Percentiles rank a stretch among this genome's conserved stretches.
These are phyloP conservation scores for Genyomyrus donnyi DNA, from an alignment of 2,113 vertebrate species.

Conservation along the genomic window DNA sequence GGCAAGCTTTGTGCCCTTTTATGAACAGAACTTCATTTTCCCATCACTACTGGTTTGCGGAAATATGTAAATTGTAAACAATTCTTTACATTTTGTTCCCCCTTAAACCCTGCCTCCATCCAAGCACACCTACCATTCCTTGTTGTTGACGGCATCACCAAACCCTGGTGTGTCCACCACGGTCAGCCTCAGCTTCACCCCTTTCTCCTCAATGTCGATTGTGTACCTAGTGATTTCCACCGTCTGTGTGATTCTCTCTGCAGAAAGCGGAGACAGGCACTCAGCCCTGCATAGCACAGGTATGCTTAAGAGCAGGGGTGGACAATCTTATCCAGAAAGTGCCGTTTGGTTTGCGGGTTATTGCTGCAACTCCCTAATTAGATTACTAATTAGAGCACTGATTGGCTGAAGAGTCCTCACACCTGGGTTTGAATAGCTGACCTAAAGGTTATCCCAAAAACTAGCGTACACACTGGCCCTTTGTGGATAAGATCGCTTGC, in stretches of 20 bases:
- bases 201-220: slow-evolving; percentile 89
- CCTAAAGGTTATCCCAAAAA: background rate
- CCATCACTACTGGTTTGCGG: background rate
- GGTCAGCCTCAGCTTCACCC: slow-evolving; percentile 62
- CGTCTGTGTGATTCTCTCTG: slow-evolving; percentile 61
- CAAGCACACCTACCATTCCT: slow-evolving; percentile 37
- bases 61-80: background rate
- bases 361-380: background rate
- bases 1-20: no score
- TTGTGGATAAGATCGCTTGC: background rate
- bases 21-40: no score
- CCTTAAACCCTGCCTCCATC: background rate
- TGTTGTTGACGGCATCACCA: slow-evolving; percentile 62
- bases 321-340: background rate
- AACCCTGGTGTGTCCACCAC: slow-evolving; percentile 68
- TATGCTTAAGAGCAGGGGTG: background rate
- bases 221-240: slow-evolving; percentile 68
- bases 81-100: background rate
- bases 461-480: background rate
- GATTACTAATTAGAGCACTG: background rate
- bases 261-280: background rate
- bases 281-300: background rate
- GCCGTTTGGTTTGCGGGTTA: background rate
- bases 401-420: background rate
- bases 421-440: background rate